A percentile compares a stretch with the other conserved stretches of the same genome.
phyloP scores from a whole-genome alignment of 2,888 invertebrate genomes.

The Hemithea aestivaria region DNA sequence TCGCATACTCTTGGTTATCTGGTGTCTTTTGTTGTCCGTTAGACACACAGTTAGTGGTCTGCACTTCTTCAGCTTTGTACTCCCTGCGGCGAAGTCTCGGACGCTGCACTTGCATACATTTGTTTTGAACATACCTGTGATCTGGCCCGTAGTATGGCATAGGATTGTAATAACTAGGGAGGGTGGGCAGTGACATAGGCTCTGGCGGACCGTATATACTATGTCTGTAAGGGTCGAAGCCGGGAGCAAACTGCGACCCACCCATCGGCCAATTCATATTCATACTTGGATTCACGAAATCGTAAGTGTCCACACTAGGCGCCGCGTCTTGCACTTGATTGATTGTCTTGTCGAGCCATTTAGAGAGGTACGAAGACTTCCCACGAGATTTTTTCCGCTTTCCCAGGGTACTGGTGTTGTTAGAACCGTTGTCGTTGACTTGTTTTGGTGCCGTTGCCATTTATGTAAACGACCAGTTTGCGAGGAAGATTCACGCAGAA shows the following conservation, averaged over 20 bases:
- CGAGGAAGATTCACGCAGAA: slow-evolving; percentile 10
- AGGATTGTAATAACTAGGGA: slow-evolving; percentile 76
- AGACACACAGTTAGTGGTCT: slow-evolving; percentile 39
- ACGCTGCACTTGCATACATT: slow-evolving; percentile 58
- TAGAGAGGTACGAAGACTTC: slow-evolving; percentile 66
- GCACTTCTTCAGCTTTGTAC: slow-evolving; percentile 53
- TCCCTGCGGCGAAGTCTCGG: slow-evolving; percentile 54
- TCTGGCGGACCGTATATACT: slow-evolving; percentile 75
- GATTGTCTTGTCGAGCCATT: slow-evolving; percentile 75
- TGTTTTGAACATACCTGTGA: slow-evolving; percentile 57
- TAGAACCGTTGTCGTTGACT: slow-evolving; percentile 58
- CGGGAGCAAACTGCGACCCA: slow-evolving; percentile 60
- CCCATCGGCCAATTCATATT: slow-evolving; percentile 55
- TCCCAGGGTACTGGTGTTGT: slow-evolving; percentile 62
- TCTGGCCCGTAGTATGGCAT: slow-evolving; percentile 52
- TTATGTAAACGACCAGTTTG: slow-evolving; percentile 32
- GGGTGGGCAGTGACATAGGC: slow-evolving; percentile 82
- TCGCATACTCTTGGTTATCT: slow-evolving; percentile 79
- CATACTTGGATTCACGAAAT: slow-evolving; percentile 47
- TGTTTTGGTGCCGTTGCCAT: slow-evolving; percentile 73
- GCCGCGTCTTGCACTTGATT: slow-evolving; percentile 61
- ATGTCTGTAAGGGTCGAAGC: slow-evolving; percentile 71
- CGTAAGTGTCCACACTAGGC: slow-evolving; percentile 63
- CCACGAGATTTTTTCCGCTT: slow-evolving; percentile 73
- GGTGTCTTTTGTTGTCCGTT: slow-evolving; percentile 62